Conservation (phyloP, 2,797 vertebrate genomes). For the Eulemur rubriventer region DNA sequence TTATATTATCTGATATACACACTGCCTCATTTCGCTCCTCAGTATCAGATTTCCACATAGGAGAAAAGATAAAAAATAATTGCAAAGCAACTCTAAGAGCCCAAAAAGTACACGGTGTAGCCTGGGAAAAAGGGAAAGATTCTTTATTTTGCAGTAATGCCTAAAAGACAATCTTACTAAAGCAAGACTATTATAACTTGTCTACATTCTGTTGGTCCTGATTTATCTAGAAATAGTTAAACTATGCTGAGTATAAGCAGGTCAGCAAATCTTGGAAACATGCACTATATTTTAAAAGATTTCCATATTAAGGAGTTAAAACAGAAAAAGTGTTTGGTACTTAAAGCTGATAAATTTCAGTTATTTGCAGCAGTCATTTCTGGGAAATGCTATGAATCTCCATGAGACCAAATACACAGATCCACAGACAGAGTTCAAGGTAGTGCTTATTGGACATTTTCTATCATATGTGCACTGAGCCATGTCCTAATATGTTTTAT, state of each 20-base stretch:
- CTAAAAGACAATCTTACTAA: background rate
- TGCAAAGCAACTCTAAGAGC: slow-evolving; percentile 2
- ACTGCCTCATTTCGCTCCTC: background rate
- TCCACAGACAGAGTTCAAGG: background rate
- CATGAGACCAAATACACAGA: background rate
- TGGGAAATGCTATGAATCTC: background rate
- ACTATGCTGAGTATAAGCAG: background rate
- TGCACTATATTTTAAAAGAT: background rate
- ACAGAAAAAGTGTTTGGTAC: background rate
- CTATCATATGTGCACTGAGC: background rate
- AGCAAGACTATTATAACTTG: background rate
- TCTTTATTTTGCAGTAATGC: background rate
- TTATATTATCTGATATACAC: background rate
- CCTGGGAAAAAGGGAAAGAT: background rate
- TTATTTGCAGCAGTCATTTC: background rate
- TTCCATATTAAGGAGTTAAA: background rate
- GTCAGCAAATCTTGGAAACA: background rate
- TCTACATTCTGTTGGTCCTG: background rate
- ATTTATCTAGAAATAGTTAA: background rate
- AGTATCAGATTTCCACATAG: background rate
- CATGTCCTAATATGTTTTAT: background rate
- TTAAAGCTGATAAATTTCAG: background rate
- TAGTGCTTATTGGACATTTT: background rate
- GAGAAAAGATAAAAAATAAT: background rate
- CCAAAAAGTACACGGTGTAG: background rate